Conservation (phyloP, 1,140 invertebrate species). For the Diachasma alloeum region DNA sequence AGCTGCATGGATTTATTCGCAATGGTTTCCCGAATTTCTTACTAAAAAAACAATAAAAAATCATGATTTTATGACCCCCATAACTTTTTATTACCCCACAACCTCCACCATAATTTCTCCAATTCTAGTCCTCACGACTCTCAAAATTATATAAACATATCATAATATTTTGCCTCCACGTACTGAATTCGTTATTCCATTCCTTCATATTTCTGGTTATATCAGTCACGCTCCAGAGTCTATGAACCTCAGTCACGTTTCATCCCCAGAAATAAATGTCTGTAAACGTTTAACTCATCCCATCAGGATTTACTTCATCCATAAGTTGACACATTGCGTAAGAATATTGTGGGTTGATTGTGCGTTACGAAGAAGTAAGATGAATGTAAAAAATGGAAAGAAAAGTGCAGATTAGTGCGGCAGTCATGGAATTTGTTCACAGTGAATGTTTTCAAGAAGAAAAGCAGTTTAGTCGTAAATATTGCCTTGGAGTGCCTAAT, state of each 20-base stretch:
- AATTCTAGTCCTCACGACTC: no score
- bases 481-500: not conserved
- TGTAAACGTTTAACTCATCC: not conserved
- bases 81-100: no score
- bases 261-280: not conserved
- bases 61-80: no score
- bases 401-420: not conserved
- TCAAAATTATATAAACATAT: not conserved
- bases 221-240: not conserved
- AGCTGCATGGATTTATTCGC: no score
- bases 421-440: not conserved
- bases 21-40: no score
- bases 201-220: not conserved
- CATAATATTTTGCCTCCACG: not conserved
- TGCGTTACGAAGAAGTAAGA: not conserved
- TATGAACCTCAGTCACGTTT: not conserved
- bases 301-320: not conserved
- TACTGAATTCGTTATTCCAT: not conserved
- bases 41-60: no score
- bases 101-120: no score
- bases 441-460: not conserved
- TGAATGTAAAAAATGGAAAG: not conserved
- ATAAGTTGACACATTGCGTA: not conserved
- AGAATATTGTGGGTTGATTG: not conserved
- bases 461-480: not conserved